Conservation (phyloP, 2,888 invertebrate species). For the Conops quadrifasciatus region DNA sequence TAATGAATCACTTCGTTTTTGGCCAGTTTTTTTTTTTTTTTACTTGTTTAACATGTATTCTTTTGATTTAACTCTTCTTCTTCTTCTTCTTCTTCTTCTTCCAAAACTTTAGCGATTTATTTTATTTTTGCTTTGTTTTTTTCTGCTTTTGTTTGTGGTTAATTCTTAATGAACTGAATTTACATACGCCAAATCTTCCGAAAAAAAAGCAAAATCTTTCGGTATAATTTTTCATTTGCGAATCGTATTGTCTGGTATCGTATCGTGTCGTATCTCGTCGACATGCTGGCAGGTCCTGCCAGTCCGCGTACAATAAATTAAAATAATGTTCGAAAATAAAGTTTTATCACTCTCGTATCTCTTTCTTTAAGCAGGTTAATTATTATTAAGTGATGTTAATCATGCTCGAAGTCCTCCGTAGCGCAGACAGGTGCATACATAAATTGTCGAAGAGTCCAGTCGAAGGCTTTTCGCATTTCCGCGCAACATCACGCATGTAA, state of each 20-base stretch:
- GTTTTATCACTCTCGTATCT: background rate
- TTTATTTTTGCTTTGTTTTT: background rate
- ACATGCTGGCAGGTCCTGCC: background rate
- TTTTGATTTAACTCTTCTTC: background rate
- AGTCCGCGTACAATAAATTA: background rate
- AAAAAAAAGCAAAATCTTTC: background rate
- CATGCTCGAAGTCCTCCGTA: too few species aligned
- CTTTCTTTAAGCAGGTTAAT: too few species aligned
- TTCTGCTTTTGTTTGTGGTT: background rate
- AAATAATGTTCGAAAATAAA: background rate
- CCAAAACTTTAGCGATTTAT: too few species aligned
- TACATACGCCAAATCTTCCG: background rate
- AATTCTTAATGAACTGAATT: constrained; percentile 9
- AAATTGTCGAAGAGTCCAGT: too few species aligned
- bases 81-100: background rate
- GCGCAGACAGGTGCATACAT: too few species aligned
- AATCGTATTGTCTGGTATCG: background rate
- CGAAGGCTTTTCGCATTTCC: too few species aligned
- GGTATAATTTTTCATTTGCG: background rate
- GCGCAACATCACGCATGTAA: too few species aligned
- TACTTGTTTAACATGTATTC: background rate
- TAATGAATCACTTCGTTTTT: constrained; percentile 10
- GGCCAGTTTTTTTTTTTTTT: background rate
- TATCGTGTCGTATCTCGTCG: background rate
- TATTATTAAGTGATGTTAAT: too few species aligned